phyloP scores from a whole-genome alignment of 2,888 invertebrate genomes.

The Drosophila neonasuta region DNA sequence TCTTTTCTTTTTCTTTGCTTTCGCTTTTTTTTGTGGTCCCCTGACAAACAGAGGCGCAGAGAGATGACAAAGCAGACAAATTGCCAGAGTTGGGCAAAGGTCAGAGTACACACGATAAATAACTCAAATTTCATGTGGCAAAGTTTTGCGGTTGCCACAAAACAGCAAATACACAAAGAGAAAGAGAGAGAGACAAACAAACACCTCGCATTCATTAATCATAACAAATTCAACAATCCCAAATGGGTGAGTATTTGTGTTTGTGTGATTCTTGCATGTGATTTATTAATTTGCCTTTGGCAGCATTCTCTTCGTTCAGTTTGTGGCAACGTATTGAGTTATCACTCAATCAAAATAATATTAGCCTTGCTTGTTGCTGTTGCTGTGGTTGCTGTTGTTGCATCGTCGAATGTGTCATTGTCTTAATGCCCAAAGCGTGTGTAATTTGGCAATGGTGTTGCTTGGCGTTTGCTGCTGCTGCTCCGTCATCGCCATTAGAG shows the following conservation, averaged over 20 bases:
- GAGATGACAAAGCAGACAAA: slow-evolving; percentile 29
- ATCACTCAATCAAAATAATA: slow-evolving; percentile 73
- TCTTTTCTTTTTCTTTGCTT: slow-evolving; percentile 1
- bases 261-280: slow-evolving; percentile 33
- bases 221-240: slow-evolving; percentile 35
- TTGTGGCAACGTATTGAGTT: slow-evolving; percentile 58
- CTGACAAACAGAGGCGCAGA: slow-evolving; percentile 8
- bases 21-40: neutral
- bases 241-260: slow-evolving; percentile 2
- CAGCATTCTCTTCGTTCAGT: slow-evolving; percentile 16
- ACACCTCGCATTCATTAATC: slow-evolving; percentile 55
- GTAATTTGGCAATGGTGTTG: slow-evolving; percentile 46
- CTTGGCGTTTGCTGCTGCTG: neutral
- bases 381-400: slow-evolving; percentile 11
- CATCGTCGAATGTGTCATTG: slow-evolving; percentile 64
- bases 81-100: slow-evolving; percentile 52
- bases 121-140: slow-evolving; percentile 38
- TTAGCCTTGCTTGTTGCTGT: slow-evolving; percentile 30
- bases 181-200: neutral
- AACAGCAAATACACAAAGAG: slow-evolving; percentile 7
- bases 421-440: slow-evolving; percentile 50
- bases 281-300: slow-evolving; percentile 57
- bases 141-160: slow-evolving; percentile 19
- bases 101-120: slow-evolving; percentile 61
- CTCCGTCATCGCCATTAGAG: slow-evolving; percentile 48